These are phyloP conservation scores for Hyposmocoma kahamanoa DNA, from an alignment of 1,140 invertebrate genomes.

Conservation along the genomic window DNA sequence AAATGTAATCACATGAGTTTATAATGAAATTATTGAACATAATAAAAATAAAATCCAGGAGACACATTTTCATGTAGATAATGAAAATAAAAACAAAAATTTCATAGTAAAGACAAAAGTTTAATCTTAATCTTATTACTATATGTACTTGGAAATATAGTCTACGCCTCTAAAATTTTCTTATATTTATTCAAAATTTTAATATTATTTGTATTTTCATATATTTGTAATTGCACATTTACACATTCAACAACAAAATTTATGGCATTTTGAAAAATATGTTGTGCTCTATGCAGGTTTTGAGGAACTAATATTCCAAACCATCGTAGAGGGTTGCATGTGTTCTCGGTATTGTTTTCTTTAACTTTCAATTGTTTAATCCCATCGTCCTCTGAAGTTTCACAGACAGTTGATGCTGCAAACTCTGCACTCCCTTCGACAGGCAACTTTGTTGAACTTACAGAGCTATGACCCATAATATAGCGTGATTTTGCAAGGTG, in stretches of 20 bases:
- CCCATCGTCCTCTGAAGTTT: conserved; percentile 50
- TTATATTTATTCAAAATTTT: conserved; percentile 47
- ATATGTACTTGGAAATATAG: too few species aligned
- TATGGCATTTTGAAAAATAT: conserved; percentile 78
- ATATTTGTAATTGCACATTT: conserved; percentile 77
- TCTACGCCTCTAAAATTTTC: too few species aligned
- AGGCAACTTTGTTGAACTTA: conserved; percentile 79
- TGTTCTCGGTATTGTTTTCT: conserved; percentile 57
- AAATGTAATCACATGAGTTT: too few species aligned
- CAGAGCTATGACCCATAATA: conserved; percentile 80
- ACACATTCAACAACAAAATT: conserved; percentile 76
- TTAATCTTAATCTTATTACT: too few species aligned
- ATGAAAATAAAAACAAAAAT: too few species aligned
- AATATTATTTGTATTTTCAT: conserved; percentile 62
- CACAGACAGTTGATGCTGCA: conserved; percentile 67
- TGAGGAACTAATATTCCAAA: conserved; percentile 84
- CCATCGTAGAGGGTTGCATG: conserved; percentile 81
- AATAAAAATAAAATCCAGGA: too few species aligned
- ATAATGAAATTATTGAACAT: too few species aligned
- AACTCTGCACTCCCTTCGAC: conserved; percentile 76
- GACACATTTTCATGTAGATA: too few species aligned
- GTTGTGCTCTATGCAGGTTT: conserved; percentile 79
- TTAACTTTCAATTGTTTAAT: conserved; percentile 49
- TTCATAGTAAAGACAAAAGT: too few species aligned
- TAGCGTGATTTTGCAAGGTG: conserved; percentile 83